A percentile compares a stretch with the other conserved stretches of the same genome.
These are phyloP conservation scores for Ctenosaura bakeri DNA, from an alignment of 2,797 vertebrate genomes.

Conservation along the genomic window DNA sequence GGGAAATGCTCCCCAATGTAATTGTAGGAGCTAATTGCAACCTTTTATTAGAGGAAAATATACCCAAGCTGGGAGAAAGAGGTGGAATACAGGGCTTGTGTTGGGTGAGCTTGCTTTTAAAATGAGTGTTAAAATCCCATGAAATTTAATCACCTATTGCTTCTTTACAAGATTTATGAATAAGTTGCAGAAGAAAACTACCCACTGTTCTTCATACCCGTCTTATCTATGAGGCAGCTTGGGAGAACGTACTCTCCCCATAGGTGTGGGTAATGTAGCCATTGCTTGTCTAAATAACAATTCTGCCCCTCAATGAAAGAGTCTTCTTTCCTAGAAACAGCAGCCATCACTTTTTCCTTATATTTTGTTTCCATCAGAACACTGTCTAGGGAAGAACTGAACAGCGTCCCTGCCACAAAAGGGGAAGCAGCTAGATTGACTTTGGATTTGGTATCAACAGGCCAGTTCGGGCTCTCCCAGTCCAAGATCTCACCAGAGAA, in stretches of 20 bases:
- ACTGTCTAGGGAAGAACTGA: no score
- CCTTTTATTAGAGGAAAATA: constrained; percentile 66
- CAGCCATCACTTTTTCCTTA: no score
- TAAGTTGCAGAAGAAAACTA: not conserved
- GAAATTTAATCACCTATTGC: constrained; percentile 47
- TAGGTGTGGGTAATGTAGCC: no score
- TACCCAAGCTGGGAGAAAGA: constrained; percentile 29
- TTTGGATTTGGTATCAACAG: no score
- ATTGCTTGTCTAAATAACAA: no score
- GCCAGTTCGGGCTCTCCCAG: no score
- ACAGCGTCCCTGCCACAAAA: no score
- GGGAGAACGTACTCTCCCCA: not conserved
- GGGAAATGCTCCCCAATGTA: constrained; percentile 55
- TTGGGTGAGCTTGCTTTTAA: constrained; percentile 40
- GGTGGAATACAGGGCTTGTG: constrained; percentile 24
- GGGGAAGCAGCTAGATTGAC: no score
- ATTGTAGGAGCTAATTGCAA: constrained; percentile 65
- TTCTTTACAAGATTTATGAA: not conserved
- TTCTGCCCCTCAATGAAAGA: no score
- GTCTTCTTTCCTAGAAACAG: no score
- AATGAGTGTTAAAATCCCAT: constrained; percentile 51
- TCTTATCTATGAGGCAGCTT: not conserved
- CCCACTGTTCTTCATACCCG: not conserved
- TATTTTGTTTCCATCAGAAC: no score
- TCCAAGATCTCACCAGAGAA: no score